phyloP scores from a whole-genome alignment of 2,888 invertebrate genomes.

The Mesorhabditis spiculigera region DNA sequence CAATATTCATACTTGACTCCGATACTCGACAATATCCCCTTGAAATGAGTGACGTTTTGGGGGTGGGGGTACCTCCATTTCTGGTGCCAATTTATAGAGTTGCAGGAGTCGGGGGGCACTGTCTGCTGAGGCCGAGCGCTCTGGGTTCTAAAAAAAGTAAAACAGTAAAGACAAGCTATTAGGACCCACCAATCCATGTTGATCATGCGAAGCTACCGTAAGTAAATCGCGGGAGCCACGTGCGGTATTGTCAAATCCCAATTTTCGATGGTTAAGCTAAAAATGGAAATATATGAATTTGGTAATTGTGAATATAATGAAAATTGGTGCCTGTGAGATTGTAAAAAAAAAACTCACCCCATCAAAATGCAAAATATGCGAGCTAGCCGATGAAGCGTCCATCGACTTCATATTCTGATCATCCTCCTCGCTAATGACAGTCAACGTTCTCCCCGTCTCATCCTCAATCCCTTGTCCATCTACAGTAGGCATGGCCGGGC shows the following conservation, averaged over 20 bases:
- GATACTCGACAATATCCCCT: background rate
- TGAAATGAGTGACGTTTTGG: background rate
- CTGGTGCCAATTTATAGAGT: background rate
- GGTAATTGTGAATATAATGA: no score
- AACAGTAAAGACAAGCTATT: no score
- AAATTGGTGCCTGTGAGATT: no score
- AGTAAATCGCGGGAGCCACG: no score
- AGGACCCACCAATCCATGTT: no score
- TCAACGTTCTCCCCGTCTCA: constrained; percentile 2
- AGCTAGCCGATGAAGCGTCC: no score
- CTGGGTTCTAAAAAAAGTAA: background rate
- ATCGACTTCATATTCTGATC: background rate
- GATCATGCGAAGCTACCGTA: no score
- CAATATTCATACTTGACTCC: background rate
- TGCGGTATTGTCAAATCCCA: no score
- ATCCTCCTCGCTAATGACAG: constrained; percentile 1
- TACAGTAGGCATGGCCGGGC: constrained; percentile 20
- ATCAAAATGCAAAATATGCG: no score
- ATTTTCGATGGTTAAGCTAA: no score
- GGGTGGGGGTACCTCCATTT: background rate
- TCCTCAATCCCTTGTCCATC: constrained; percentile 41
- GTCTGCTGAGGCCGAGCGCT: background rate
- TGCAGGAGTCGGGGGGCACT: background rate
- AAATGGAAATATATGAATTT: no score
- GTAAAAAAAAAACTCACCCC: no score